A percentile compares a stretch with the other conserved stretches of the same genome.
Evolutionary conservation across 2,113 vertebrate genomes (phyloP).

Genomic region (Gymnogyps californianus): DNA sequence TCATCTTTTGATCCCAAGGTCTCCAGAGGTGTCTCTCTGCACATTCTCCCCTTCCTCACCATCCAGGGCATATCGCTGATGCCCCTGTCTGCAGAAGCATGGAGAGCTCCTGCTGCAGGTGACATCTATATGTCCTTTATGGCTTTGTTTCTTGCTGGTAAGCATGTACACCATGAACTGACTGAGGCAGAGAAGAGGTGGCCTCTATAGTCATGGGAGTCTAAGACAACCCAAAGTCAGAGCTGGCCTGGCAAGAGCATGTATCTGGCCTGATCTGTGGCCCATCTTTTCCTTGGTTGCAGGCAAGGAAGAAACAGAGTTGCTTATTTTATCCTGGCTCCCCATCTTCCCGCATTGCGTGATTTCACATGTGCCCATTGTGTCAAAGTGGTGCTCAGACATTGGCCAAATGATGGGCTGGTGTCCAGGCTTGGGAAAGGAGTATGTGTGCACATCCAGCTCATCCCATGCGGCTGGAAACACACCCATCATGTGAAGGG

Average conservation of each 20-base stretch:
- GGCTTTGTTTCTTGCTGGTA: not conserved
- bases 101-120: not conserved
- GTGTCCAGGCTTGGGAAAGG: not conserved
- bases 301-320: not conserved
- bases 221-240: not conserved
- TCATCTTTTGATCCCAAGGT: not conserved
- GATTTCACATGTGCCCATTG: not conserved
- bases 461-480: not conserved
- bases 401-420: fast-evolving
- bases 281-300: not conserved
- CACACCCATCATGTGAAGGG: not conserved
- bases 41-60: fast-evolving
- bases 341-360: fast-evolving
- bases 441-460: not conserved
- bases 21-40: not conserved
- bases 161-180: not conserved
- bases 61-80: fast-evolving
- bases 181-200: not conserved
- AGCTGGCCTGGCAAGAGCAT: not conserved
- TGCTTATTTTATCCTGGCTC: not conserved
- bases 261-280: not conserved
- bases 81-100: not conserved
- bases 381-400: not conserved
- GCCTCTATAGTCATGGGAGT: not conserved
- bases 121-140: not conserved